Base-by-base conservation (phyloP, 2,797 vertebrate genomes). In the Forpus xanthops region DNA sequence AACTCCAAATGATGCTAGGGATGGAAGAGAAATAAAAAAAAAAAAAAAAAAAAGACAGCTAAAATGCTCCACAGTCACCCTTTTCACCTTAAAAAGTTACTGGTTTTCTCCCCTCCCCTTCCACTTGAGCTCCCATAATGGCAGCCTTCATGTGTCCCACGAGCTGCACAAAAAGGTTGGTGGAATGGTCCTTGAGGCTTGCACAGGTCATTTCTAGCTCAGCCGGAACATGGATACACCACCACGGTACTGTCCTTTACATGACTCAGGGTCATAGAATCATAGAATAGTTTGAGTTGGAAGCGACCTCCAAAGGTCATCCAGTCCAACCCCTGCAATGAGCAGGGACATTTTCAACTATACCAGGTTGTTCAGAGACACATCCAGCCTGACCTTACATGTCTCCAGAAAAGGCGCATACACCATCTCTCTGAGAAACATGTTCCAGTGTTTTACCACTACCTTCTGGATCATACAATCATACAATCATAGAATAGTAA, bases 91-190 rank as follows among this genome's bases (percentile, higher is more conserved):
- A 49, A 28, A 12, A 31, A 37, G 13, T 19, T 44, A 39, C 5
- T 4, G 9, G 49, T 89, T 65, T 76, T 27, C 24, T 50, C 33
- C 9, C 10, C 3, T 42, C 30, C 47, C 19, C 16, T 39, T 76
- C 21, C 14, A 42, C 39, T 37, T 42, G 35, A 55, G 44, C 23
- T 55, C 30, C 7, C 18, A 4, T 3, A 50, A 78, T n/a, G 18
- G n/a, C 31, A 61, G 24, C 11, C 50, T 37, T 20, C 11, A 19
- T 2, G 15, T 24, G 55, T 61, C 75, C 31, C 33, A 68, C 18
- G 3, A 30, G 16, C 8, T 55, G 27, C 5, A 5, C 1, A 1
- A 18, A 58, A 10, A 80, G 30, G 14, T 65, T 2, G 2, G 39
- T 9, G 11, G 20, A 74, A 21, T 4, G 5, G 33, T 17, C 14